Conservation (phyloP, 2,113 vertebrate genomes). For the Hippocampus barbouri region DNA sequence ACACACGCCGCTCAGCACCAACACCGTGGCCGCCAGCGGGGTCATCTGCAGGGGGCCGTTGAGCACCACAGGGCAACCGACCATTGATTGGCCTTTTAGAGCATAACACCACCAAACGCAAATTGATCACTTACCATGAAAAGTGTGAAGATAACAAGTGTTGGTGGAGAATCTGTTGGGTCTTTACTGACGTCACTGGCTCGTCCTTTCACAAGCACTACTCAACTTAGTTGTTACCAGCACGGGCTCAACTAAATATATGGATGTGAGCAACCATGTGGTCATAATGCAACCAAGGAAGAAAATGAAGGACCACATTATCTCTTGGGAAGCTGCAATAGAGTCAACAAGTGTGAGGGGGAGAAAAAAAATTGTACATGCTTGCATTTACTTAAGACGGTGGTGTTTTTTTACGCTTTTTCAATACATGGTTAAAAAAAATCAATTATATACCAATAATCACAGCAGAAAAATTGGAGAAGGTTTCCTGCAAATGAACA, state of each 20-base stretch:
- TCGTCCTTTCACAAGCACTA: background rate
- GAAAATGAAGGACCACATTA: background rate
- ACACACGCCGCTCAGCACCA: constrained; percentile 74
- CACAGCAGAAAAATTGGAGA: too few relatives aligned
- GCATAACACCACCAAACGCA: background rate
- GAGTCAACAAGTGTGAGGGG: background rate
- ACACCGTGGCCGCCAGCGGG: constrained; percentile 58
- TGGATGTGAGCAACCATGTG: background rate
- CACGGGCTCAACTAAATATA: background rate
- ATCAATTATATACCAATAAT: too few relatives aligned
- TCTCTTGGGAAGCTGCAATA: background rate
- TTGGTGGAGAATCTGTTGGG: background rate
- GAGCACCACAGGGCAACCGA: background rate
- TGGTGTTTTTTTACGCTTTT: too few relatives aligned
- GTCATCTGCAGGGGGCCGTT: constrained; percentile 54
- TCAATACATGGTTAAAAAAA: too few relatives aligned
- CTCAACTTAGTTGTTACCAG: background rate
- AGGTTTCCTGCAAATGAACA: too few relatives aligned
- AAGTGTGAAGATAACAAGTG: background rate
- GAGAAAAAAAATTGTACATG: background rate
- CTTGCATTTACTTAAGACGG: background rate
- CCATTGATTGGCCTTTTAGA: background rate
- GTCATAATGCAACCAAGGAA: background rate
- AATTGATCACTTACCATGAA: background rate
- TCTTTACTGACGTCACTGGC: background rate